Evolutionary conservation across 2,797 vertebrate genomes (phyloP), one percentile per base, ranked within the genome.

Genomic region (Lepidocolaptes lacrymiger): DNA sequence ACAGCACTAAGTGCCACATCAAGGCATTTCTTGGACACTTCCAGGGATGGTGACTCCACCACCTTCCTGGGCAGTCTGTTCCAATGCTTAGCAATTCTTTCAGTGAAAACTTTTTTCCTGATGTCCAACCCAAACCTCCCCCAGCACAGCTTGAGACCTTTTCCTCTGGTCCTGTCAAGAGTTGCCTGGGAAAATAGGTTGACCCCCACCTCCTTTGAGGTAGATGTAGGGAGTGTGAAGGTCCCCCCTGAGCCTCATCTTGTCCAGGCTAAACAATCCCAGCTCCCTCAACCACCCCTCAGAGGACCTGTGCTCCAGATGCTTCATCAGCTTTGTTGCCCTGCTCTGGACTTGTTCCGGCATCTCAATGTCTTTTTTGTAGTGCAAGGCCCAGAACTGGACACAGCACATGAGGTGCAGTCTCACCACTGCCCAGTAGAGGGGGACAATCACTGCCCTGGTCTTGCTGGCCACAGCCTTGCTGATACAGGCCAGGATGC

Each of bases 271-370:
- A 19, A 71, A 71, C 14, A 64, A 3, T 16, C 27, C 13, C 27
- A 69, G 6, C 2, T 62, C 32, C 16, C 10, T 55, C 27, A 43
- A 32, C 49, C 22, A 8, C 10, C 43, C 13, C 27, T 48, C 13
- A 12, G 2, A 3, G 22, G 21, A 75, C 7, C 6, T 61, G 34
- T 48, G 39, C 18, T 75, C 48, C 32, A 87, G 10, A 58, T 27
- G 6, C 19, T 58, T 27, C 12, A 0, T 13, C 37, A 48, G 10
- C 34, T 54, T 32, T 1, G 0, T 5, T 62, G 6, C 7, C 15
- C 19, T 68, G 48, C 55, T 36, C 62, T 55, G 41, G 2, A 75
- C 14, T 1, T 0, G 0, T 0, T 6, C 24, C 69, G 67, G 18
- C 14, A 2, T 3, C 41, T 67, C 34, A 32, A 3, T 34, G 18